Evolutionary conservation across 2,113 vertebrate species (phyloP).

Genomic region (Varanus komodoensis): DNA sequence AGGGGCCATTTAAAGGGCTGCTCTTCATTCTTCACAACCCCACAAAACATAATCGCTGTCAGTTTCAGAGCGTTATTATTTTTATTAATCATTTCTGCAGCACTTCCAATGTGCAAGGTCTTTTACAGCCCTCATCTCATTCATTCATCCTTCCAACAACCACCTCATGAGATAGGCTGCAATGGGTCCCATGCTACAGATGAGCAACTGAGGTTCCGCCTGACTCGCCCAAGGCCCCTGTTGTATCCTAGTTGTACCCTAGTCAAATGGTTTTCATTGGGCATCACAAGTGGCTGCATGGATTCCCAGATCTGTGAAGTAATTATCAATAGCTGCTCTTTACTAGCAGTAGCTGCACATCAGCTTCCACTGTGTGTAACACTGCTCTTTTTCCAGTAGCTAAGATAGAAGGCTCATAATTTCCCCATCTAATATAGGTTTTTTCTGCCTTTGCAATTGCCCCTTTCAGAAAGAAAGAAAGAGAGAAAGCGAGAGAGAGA

Average conservation of each 20-base stretch:
- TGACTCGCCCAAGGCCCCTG: neutral
- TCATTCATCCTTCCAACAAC: conserved; percentile 31
- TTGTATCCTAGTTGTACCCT: neutral
- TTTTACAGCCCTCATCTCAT: conserved; percentile 33
- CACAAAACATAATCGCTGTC: conserved; percentile 42
- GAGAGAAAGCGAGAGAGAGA: too few species aligned
- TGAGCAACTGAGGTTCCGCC: neutral
- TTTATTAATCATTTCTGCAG: conserved; percentile 49
- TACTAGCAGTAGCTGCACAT: neutral
- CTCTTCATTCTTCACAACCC: conserved; percentile 42
- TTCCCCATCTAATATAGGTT: fast-evolving
- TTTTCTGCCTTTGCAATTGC: neutral
- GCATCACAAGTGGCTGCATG: too few species aligned
- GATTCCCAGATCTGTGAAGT: neutral
- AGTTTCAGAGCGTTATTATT: conserved; percentile 39
- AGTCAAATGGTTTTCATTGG: neutral
- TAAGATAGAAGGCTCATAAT: neutral
- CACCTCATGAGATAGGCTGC: neutral
- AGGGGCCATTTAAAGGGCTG: conserved; percentile 38
- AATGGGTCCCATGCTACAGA: conserved; percentile 25
- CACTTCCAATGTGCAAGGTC: conserved; percentile 32
- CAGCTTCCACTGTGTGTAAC: neutral
- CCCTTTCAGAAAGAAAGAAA: neutral
- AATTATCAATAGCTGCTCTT: neutral
- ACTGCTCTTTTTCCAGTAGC: neutral